Percentiles rank a stretch among this genome's conserved stretches.
Conservation (phyloP, 2,888 invertebrate species). For the Drosophila algonquin region DNA sequence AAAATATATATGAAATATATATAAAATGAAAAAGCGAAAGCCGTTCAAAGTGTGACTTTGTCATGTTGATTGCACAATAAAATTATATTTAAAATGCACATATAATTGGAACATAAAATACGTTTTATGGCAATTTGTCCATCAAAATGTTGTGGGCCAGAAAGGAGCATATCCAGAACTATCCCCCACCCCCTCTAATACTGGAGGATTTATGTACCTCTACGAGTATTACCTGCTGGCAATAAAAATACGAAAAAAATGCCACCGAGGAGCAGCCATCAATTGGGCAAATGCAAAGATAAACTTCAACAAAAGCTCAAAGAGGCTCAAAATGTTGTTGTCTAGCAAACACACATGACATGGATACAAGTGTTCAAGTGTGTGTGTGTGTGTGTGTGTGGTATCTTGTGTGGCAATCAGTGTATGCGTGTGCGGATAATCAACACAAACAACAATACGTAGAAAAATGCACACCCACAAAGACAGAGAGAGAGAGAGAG, state of each 20-base stretch:
- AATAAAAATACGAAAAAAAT: conserved; percentile 40
- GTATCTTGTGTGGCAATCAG: conserved; percentile 14
- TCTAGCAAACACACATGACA: conserved; percentile 62
- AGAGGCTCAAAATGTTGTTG: conserved; percentile 67
- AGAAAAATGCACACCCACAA: conserved; percentile 10
- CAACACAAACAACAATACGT: conserved; percentile 57
- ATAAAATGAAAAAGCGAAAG: no score
- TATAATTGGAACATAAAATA: conserved; percentile 17
- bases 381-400: conserved; percentile 14
- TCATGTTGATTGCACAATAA: not conserved
- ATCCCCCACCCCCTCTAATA: conserved; percentile 3
- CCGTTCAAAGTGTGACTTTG: not conserved
- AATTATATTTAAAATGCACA: conserved; percentile 10
- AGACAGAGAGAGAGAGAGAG: not conserved
- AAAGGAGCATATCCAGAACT: conserved; percentile 13
- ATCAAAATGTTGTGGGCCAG: conserved; percentile 36
- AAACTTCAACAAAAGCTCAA: conserved; percentile 74
- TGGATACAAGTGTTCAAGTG: conserved; percentile 19
- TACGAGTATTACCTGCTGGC: conserved; percentile 49
- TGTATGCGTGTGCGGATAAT: conserved; percentile 55
- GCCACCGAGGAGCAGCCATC: conserved; percentile 56
- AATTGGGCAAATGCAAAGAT: conserved; percentile 70
- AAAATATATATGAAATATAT: no score
- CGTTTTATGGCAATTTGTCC: conserved; percentile 23
- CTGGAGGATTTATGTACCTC: conserved; percentile 52